Evolutionary conservation across 2,888 invertebrate species (phyloP), one percentile per base, ranked within the genome.

Genomic region (Andrena minutula): DNA sequence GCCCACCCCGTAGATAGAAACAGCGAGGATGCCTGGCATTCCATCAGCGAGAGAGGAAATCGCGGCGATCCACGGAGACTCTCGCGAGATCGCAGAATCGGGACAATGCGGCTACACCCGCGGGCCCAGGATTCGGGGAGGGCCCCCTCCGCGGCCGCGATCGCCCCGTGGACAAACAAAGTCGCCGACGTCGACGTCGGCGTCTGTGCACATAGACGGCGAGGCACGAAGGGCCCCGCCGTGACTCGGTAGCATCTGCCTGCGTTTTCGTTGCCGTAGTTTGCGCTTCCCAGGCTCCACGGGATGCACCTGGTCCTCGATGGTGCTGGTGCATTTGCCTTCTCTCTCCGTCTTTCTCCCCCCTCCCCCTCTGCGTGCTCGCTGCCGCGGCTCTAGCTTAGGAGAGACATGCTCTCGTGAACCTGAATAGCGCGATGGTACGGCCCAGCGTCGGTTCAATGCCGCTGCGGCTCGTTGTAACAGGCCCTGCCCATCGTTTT

Each of bases 211-310:
- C 85, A 86, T 85, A 87, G 76, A 84, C 82, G 88, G 82, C 86
- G 84, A 79, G 83, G 41, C 79, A 63, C 82, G 79, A 71, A 79
- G 77, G 83, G 58, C 63, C 66, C 82, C 61, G 56, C 49, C 82
- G 88, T 84, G 87, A 75, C 83, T 80, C 83, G 84, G 89, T 85
- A 86, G 89, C 88, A 88, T 89, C 89, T 89, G 88, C 89, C 88
- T 63, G 75, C 68, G 74, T 89, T 86, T 58, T 82, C 86, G 80
- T 80, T 69, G 88, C 86, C 84, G 89, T 87, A 92, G 92, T 92
- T 92, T 92, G 92, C 91, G 92, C 92, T 92, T 94, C 93, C 93
- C 93, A 94, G 93, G 93, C 93, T 92, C 92, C 82, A 86, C 85
- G 87, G 75, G 91, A 93, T 93, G 92, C 93, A 93, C 93, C 93